A percentile compares a stretch with the other conserved stretches of the same genome.
Evolutionary conservation across 2,888 invertebrate genomes (phyloP).

Genomic region (Torymus aiolomorphi): DNA sequence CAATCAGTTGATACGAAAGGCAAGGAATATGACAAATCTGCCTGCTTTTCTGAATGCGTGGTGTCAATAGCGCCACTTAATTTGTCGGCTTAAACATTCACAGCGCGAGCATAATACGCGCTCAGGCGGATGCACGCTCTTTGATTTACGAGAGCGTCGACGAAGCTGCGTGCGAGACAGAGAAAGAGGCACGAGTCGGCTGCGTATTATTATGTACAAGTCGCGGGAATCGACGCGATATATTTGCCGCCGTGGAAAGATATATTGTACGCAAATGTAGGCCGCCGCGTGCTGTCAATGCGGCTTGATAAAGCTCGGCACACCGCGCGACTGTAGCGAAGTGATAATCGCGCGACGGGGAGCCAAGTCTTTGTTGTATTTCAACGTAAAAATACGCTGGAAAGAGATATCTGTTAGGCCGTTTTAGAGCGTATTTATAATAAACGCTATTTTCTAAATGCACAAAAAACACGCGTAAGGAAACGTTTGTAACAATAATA

Average conservation of each 20-base stretch:
- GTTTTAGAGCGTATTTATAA: background rate
- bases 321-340: background rate
- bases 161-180: conserved; percentile 59
- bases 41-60: too few species aligned
- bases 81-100: conserved; percentile 42
- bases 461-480: too few species aligned
- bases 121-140: conserved; percentile 16
- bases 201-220: conserved; percentile 21
- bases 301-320: conserved; percentile 25
- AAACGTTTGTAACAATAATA: too few species aligned
- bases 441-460: background rate
- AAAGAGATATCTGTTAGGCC: background rate
- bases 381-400: too few species aligned
- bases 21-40: too few species aligned
- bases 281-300: conserved; percentile 6
- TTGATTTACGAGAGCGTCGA: conserved; percentile 60
- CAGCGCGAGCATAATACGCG: conserved; percentile 23
- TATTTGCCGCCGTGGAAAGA: background rate
- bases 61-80: conserved; percentile 2
- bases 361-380: background rate
- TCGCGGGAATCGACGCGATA: conserved; percentile 36
- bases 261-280: background rate
- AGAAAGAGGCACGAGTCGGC: conserved; percentile 51
- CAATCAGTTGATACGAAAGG: too few species aligned
- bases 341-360: background rate